Evolutionary conservation across 2,113 vertebrate genomes (phyloP).

Genomic region (Myotis lucifugus): DNA sequence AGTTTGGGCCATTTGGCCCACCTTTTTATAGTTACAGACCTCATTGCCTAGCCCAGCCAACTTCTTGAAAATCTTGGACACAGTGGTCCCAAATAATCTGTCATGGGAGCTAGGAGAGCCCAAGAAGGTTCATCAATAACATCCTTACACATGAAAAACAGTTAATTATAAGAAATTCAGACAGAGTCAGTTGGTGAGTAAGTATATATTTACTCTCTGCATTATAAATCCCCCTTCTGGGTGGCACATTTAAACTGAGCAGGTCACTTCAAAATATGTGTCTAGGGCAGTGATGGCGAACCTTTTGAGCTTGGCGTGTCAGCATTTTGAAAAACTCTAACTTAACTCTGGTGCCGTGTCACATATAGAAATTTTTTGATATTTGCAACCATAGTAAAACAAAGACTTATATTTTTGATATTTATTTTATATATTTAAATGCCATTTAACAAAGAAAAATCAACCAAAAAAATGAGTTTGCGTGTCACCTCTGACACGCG

Average conservation of each 20-base stretch:
- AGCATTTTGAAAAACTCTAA: no score
- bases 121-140: background rate
- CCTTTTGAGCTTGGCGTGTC: no score
- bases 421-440: no score
- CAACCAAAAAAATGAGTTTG: no score
- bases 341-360: no score
- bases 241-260: background rate
- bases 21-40: background rate
- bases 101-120: background rate
- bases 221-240: background rate
- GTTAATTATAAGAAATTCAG: slow-evolving; percentile 25
- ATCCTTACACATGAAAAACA: background rate
- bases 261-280: background rate
- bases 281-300: background rate
- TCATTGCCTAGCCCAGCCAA: background rate
- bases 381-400: no score
- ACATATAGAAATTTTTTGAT: no score
- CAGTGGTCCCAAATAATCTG: background rate
- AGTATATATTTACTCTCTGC: background rate
- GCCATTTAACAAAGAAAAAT: no score
- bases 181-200: background rate
- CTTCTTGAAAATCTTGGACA: background rate
- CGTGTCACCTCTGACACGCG: no score
- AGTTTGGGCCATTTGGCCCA: background rate
- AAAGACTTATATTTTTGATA: no score